These are phyloP conservation scores for Syngnathus rostellatus DNA, from an alignment of 2,797 vertebrate species.

Conservation along the genomic window DNA sequence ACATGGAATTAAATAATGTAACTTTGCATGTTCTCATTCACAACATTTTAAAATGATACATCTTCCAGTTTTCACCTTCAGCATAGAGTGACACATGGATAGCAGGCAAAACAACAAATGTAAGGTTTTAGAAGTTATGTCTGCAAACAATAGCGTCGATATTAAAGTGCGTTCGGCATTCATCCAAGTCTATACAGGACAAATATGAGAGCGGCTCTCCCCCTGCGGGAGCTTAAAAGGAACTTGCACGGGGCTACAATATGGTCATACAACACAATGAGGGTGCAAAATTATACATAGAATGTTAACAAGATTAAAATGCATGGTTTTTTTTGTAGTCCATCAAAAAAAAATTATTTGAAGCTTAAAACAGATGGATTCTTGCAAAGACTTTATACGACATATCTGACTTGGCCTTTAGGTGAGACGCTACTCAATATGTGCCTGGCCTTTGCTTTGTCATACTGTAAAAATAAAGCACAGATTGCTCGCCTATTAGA, in stretches of 20 bases:
- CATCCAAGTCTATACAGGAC: not conserved
- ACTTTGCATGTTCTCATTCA: not conserved
- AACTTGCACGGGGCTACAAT: not conserved
- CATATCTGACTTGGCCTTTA: not conserved
- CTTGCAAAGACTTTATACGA: not conserved
- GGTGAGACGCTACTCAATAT: not conserved
- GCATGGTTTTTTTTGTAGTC: not conserved
- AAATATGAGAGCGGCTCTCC: not conserved
- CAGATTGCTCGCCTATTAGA: not conserved
- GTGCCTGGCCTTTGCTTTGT: not conserved
- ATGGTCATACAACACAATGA: not conserved
- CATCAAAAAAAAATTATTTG: not conserved
- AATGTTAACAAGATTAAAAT: not conserved
- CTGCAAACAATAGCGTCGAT: not conserved
- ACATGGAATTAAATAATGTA: constrained; percentile 4
- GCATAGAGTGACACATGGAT: not conserved
- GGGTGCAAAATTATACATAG: too few relatives aligned
- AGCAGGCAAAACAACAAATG: not conserved
- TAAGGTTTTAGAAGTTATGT: not conserved
- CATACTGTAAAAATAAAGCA: not conserved
- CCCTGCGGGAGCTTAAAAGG: not conserved
- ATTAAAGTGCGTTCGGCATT: constrained; percentile 2
- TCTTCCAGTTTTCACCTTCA: not conserved
- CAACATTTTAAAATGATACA: constrained; percentile 3
- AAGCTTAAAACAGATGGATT: not conserved